Evolutionary conservation across 2,113 vertebrate genomes (phyloP), one percentile per base, ranked within the genome.

Genomic region (Lepus timidus): DNA sequence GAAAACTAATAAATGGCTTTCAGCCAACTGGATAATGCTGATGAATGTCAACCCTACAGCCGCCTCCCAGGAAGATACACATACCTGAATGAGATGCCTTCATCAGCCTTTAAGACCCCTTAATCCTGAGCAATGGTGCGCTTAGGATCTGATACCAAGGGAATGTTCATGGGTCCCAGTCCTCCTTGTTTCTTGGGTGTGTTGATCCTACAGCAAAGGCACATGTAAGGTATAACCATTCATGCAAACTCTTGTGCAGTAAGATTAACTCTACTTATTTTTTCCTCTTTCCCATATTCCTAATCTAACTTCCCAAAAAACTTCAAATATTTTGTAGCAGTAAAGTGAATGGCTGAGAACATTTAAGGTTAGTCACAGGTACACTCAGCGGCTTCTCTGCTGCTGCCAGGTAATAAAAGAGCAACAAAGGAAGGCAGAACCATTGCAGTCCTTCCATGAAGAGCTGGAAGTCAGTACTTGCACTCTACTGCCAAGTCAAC

Each of bases 71-170:
- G 19, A 51, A 90, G 17, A 31, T 74, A 91, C 81, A 97, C 83
- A 97, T 97, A 99, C 99, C 99, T 99, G 99, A 98, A 99, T 31
- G 99, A 99, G 83, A 99, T 99, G 36, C 99, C 99, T 97, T 99
- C 99, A 68, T 99, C 99, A 76, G 99, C 99, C 95, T 99, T 99
- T 62, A 99, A 98, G 29, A 99, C 99, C 0, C 99, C 99, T 27
- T 99, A 99, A 31, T 99, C 99, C 97, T 97, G 98, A 92, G 99
- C 98, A 97, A 99, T 99, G 92, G 94, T 97, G 83, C 97, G 99
- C 1, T 98, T 98, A 2, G 98, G 98, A 97, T 99, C 99, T 49
- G 99, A 99, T 17, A 99, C 96, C 96, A 99, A 95, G 0, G 99
- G 99, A 92, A 99, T 99, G 70, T 99, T 99, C 99, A 99, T 99